A percentile compares a stretch with the other conserved stretches of the same genome.
phyloP scores from a whole-genome alignment of 2,888 invertebrate species.

The Macrophya alboannulata region DNA sequence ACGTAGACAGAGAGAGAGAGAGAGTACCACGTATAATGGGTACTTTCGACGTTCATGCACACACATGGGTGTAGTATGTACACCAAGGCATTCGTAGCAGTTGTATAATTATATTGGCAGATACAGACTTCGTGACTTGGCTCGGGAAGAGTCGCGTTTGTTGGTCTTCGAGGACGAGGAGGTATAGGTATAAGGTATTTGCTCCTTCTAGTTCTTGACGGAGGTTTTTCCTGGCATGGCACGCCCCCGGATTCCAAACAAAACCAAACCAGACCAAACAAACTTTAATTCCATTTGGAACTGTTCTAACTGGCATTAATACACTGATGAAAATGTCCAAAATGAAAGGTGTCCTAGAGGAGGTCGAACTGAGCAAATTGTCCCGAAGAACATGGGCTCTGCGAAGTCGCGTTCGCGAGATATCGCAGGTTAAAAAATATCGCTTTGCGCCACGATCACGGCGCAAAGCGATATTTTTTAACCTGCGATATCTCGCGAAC shows the following conservation, averaged over 20 bases:
- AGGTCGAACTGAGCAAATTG: too few species aligned
- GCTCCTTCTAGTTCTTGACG: background rate
- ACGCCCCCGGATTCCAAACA: background rate
- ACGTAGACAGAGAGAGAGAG: background rate
- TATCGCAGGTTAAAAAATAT: too few species aligned
- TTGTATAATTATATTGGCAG: slow-evolving; percentile 31
- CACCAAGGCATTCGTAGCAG: background rate
- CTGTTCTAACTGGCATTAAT: background rate
- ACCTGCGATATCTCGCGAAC: too few species aligned
- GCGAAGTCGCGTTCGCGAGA: too few species aligned
- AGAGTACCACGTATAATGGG: background rate
- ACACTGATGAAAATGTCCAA: slow-evolving; percentile 1
- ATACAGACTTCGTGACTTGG: slow-evolving; percentile 28
- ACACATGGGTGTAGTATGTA: slow-evolving; percentile 11
- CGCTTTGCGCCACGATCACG: too few species aligned
- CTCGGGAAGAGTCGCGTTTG: background rate
- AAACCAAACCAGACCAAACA: background rate
- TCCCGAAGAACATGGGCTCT: too few species aligned
- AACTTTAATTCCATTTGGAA: background rate
- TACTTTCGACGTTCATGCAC: slow-evolving; percentile 21
- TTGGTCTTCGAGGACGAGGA: background rate
- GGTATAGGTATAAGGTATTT: background rate
- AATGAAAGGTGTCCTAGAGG: too few species aligned
- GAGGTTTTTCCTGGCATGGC: background rate
- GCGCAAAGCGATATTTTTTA: too few species aligned